phyloP scores from a whole-genome alignment of 2,113 vertebrate genomes.

The Myotis lucifugus region DNA sequence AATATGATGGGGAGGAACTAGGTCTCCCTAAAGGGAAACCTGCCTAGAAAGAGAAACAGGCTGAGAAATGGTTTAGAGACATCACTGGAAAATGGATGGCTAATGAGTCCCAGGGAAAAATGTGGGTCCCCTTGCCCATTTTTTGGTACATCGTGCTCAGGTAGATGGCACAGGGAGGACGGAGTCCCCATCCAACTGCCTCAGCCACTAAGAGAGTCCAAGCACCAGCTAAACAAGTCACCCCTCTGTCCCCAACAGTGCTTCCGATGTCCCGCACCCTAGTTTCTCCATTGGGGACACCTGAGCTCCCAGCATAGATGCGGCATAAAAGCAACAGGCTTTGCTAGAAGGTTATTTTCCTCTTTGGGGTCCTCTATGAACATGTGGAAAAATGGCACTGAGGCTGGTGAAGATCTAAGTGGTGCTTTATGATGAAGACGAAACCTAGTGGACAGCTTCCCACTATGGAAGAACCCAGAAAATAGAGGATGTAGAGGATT shows the following conservation, averaged over 20 bases:
- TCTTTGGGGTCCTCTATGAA: not conserved
- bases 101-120: not conserved
- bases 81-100: not conserved
- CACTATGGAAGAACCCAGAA: not conserved
- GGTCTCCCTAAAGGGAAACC: not conserved
- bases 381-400: not conserved
- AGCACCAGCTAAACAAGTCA: not conserved
- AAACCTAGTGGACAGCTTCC: not conserved
- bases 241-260: not conserved
- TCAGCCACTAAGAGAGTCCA: not conserved
- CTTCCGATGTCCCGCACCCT: not conserved
- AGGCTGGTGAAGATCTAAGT: not conserved
- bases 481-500: conserved; percentile 45
- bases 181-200: not conserved
- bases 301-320: not conserved
- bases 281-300: not conserved
- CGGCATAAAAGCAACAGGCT: not conserved
- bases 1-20: not conserved
- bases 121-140: not conserved
- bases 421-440: not conserved
- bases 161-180: not conserved
- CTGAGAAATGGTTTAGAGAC: not conserved
- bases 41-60: not conserved
- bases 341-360: not conserved
- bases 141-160: not conserved